A percentile compares a stretch with the other conserved stretches of the same genome.
These are phyloP conservation scores for Gymnarchus niloticus DNA, from an alignment of 2,113 vertebrate genomes.

Conservation along the genomic window DNA sequence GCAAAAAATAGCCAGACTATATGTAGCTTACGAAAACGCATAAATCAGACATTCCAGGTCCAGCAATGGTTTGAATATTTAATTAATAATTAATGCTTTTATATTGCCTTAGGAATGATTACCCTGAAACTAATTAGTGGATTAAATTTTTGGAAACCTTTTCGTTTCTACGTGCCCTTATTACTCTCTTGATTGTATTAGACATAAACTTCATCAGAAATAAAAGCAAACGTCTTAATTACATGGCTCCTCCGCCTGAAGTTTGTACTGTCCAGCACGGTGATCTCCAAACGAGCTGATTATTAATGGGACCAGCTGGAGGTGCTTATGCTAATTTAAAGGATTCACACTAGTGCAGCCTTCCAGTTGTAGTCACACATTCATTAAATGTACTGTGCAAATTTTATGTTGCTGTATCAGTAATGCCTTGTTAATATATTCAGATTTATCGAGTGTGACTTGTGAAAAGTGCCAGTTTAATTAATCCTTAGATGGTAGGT, in stretches of 20 bases:
- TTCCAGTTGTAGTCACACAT: not conserved
- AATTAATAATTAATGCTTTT: not conserved
- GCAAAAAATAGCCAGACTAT: not conserved
- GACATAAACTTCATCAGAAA: not conserved
- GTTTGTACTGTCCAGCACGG: not conserved
- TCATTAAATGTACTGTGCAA: conserved; percentile 9
- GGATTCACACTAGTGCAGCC: not conserved
- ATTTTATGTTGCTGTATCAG: not conserved
- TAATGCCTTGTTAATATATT: conserved; percentile 11
- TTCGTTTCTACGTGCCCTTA: not conserved
- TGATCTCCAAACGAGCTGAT: not conserved
- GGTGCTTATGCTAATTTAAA: not conserved
- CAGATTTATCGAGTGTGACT: conserved; percentile 5
- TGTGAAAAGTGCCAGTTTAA: conserved; percentile 8
- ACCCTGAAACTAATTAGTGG: not conserved
- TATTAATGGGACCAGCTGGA: conserved; percentile 2
- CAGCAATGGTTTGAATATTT: not conserved
- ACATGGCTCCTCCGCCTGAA: not conserved
- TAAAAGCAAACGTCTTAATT: not conserved
- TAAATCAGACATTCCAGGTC: not conserved
- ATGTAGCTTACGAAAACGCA: not conserved
- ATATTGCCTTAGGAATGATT: not conserved
- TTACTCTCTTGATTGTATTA: not conserved
- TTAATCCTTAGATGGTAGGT: not conserved
- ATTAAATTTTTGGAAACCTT: not conserved